Conservation (phyloP, 1,140 invertebrate genomes). For the Drosophila lini region DNA sequence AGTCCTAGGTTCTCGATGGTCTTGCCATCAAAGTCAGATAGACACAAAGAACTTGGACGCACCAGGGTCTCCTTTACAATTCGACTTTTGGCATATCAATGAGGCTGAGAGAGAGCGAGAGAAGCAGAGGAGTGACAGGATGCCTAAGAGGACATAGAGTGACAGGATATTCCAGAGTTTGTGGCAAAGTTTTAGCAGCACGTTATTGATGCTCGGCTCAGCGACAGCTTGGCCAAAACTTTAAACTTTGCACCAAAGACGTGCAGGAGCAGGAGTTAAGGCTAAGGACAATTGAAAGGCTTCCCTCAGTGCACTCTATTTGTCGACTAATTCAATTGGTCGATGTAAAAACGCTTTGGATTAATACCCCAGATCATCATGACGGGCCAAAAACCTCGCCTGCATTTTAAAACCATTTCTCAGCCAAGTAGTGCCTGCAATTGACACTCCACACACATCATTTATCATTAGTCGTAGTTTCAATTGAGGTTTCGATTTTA, state of each 20-base stretch:
- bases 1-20: constrained; percentile 18
- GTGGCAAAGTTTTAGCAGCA: constrained; percentile 59
- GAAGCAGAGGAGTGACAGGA: not conserved
- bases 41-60: constrained; percentile 17
- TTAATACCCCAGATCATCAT: constrained; percentile 9
- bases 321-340: constrained; percentile 54
- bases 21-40: constrained; percentile 19
- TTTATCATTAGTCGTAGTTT: constrained; percentile 24
- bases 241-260: constrained; percentile 37
- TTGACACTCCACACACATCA: constrained; percentile 27
- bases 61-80: not conserved
- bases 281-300: constrained; percentile 54
- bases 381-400: not conserved
- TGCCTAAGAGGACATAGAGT: constrained; percentile 3
- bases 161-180: constrained; percentile 32
- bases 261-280: not conserved
- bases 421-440: constrained; percentile 11
- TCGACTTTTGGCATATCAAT: constrained; percentile 64
- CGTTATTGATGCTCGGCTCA: constrained; percentile 57
- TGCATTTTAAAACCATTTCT: constrained; percentile 34
- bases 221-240: constrained; percentile 34
- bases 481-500: constrained; percentile 30
- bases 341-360: constrained; percentile 19
- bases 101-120: constrained; percentile 2
- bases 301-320: constrained; percentile 39